Percentiles rank a stretch among this genome's conserved stretches.
These are phyloP conservation scores for Zaprionus lachaisei DNA, from an alignment of 1,140 invertebrate species.

Conservation along the genomic window DNA sequence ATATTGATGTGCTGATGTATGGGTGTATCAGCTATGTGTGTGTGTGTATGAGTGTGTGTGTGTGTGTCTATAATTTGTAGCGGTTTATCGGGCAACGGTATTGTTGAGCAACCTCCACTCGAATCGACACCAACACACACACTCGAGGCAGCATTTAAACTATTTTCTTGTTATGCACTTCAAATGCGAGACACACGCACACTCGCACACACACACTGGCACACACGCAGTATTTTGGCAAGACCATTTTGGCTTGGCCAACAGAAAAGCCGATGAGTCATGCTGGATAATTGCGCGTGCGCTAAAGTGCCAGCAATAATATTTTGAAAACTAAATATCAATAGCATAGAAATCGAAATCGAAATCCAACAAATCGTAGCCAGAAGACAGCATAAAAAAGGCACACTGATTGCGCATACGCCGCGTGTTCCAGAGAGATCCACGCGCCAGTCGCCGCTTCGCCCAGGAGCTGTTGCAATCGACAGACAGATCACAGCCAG, in stretches of 20 bases:
- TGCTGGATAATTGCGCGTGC: constrained; percentile 74
- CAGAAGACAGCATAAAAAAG: constrained; percentile 12
- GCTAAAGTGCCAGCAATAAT: constrained; percentile 59
- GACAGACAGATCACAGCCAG: no score
- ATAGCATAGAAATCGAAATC: constrained; percentile 40
- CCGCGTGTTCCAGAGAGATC: constrained; percentile 73
- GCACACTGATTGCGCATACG: constrained; percentile 57
- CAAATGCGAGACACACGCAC: constrained; percentile 37
- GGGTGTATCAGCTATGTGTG: constrained; percentile 26
- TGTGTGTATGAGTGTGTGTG: constrained; percentile 43
- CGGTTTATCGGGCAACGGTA: constrained; percentile 79
- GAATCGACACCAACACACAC: constrained; percentile 63
- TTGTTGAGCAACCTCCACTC: constrained; percentile 77
- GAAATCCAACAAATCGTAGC: constrained; percentile 12
- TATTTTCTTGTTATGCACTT: constrained; percentile 78
- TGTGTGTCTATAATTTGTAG: constrained; percentile 71
- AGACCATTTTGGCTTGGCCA: constrained; percentile 49
- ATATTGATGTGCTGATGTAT: constrained; percentile 57
- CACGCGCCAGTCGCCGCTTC: constrained; percentile 21
- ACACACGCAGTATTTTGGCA: constrained; percentile 54
- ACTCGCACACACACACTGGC: background rate
- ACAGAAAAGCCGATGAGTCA: constrained; percentile 75
- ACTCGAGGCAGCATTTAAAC: constrained; percentile 60
- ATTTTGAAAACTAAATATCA: constrained; percentile 67
- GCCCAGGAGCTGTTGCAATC: no score